A percentile compares a stretch with the other conserved stretches of the same genome.
Evolutionary conservation across 2,797 vertebrate genomes (phyloP).

Genomic region (Danio tinwini): DNA sequence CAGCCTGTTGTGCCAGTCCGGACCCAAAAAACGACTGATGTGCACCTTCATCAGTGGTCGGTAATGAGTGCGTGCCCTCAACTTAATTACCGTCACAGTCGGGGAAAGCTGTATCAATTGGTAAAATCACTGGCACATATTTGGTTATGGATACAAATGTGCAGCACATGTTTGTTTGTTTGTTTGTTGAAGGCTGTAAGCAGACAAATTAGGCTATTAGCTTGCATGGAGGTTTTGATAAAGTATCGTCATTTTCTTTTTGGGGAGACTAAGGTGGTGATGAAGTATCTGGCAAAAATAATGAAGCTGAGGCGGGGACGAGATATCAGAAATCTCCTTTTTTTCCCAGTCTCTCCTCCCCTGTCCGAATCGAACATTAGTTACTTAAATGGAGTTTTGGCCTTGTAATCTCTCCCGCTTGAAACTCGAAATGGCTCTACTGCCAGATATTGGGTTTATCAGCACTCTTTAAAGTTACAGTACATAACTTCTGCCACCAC

Average conservation of each 20-base stretch:
- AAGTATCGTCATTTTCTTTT: constrained; percentile 44
- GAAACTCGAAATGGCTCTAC: background rate
- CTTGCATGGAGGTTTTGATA: constrained; percentile 37
- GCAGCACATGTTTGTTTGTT: constrained; percentile 35
- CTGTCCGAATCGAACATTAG: constrained; percentile 8
- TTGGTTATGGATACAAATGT: constrained; percentile 49
- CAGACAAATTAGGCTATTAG: constrained; percentile 61
- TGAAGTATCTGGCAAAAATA: constrained; percentile 18
- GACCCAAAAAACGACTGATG: too few relatives aligned
- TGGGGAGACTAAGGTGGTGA: constrained; percentile 19
- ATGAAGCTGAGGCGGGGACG: background rate
- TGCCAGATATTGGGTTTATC: constrained; percentile 31
- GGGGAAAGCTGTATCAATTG: constrained; percentile 19
- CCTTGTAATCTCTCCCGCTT: constrained; percentile 2
- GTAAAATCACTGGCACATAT: background rate
- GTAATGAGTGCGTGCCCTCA: background rate
- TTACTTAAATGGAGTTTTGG: constrained; percentile 14
- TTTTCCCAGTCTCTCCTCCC: background rate
- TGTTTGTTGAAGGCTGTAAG: constrained; percentile 48
- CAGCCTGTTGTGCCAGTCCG: constrained; percentile 15
- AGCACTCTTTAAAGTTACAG: constrained; percentile 38
- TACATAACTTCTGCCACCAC: constrained; percentile 17
- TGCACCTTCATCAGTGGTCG: too few relatives aligned
- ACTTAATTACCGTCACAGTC: constrained; percentile 50
- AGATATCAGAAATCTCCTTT: constrained; percentile 4